Percentiles rank a stretch among this genome's conserved stretches.
Conservation (phyloP, 1,140 invertebrate species). For the Rhynchophorus ferrugineus region DNA sequence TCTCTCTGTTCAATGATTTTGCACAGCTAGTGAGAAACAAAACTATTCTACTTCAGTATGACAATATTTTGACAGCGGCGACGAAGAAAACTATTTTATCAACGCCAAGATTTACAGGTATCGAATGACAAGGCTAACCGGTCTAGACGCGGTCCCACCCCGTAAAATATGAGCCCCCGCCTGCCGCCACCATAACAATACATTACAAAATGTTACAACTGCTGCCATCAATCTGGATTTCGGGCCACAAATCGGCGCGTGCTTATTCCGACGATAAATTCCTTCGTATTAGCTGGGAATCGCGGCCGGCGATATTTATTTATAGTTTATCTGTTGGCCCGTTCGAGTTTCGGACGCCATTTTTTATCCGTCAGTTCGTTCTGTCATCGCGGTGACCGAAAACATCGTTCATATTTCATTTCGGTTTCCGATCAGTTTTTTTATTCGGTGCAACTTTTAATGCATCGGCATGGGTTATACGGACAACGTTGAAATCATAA, state of each 20-base stretch:
- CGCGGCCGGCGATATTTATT: slow-evolving; percentile 17
- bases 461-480: too few species aligned
- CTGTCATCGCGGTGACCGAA: too few species aligned
- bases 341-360: slow-evolving; percentile 8
- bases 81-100: neutral
- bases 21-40: too few species aligned
- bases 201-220: slow-evolving; percentile 18
- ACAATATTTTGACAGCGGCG: neutral
- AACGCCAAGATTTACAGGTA: neutral
- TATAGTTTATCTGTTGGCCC: slow-evolving; percentile 14
- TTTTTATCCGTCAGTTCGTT: slow-evolving; percentile 3
- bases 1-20: too few species aligned
- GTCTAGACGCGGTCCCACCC: slow-evolving; percentile 14
- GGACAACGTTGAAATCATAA: too few species aligned
- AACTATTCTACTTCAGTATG: too few species aligned
- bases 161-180: slow-evolving; percentile 12
- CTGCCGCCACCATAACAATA: slow-evolving; percentile 14
- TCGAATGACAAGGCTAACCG: neutral
- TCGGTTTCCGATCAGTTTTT: too few species aligned
- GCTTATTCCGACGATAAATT: slow-evolving; percentile 22
- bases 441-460: too few species aligned
- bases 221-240: slow-evolving; percentile 21
- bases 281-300: slow-evolving; percentile 23
- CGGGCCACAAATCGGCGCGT: slow-evolving; percentile 17
- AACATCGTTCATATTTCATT: too few species aligned